Conservation (phyloP, 2,888 invertebrate species). For the Horisme vitalbata region DNA sequence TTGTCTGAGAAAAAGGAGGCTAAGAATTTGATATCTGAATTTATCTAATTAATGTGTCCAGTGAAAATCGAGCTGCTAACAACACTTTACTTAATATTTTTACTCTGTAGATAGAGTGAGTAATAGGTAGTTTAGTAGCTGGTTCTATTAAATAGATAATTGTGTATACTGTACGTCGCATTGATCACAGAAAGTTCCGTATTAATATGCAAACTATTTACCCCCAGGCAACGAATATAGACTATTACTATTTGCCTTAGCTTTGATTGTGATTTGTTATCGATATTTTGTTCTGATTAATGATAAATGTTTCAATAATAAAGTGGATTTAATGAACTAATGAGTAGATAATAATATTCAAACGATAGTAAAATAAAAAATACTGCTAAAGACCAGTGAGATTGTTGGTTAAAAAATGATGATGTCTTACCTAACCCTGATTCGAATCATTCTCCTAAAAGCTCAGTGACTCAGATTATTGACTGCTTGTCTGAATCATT, state of each 20-base stretch:
- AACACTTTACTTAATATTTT: neutral
- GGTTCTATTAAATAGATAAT: slow-evolving; percentile 6
- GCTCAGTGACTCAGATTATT: neutral
- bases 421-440: too few species aligned
- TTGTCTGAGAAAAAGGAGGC: too few species aligned
- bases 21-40: too few species aligned
- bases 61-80: too few species aligned
- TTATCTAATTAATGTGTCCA: too few species aligned
- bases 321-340: neutral
- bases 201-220: slow-evolving; percentile 10
- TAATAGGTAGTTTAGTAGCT: slow-evolving; percentile 9
- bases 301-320: neutral
- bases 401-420: too few species aligned
- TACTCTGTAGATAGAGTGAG: slow-evolving; percentile 5
- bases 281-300: neutral
- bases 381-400: too few species aligned
- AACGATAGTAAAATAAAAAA: too few species aligned
- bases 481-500: slow-evolving; percentile 5
- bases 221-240: slow-evolving; percentile 4
- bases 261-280: slow-evolving; percentile 13
- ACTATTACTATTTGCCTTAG: slow-evolving; percentile 1
- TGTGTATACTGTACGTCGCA: slow-evolving; percentile 3
- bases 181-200: neutral
- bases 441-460: neutral
- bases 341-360: too few species aligned